Percentiles rank a stretch among this genome's conserved stretches.
Conservation (phyloP, 2,888 invertebrate species). For the Luperina testacea region DNA sequence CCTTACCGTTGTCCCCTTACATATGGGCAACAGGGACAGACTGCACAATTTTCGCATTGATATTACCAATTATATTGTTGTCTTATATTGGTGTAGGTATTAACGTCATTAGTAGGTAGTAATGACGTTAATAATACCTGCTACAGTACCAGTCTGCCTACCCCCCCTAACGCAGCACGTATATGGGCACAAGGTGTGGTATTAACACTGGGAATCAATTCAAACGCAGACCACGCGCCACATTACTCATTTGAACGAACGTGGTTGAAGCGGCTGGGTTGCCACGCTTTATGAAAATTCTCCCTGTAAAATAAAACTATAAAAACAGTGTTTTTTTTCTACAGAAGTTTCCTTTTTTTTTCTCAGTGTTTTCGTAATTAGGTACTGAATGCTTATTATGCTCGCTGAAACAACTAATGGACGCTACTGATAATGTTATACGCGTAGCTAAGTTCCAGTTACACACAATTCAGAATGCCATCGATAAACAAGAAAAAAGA, state of each 20-base stretch:
- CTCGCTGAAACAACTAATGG: not conserved
- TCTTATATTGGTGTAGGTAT: no score
- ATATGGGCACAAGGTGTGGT: constrained; percentile 59
- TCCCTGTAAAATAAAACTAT: not conserved
- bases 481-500: not conserved
- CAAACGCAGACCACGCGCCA: constrained; percentile 75
- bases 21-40: no score
- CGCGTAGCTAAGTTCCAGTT: not conserved
- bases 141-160: constrained; percentile 24
- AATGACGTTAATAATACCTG: not conserved
- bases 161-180: constrained; percentile 19
- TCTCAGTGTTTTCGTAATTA: not conserved
- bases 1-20: no score
- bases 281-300: constrained; percentile 12
- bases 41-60: not conserved
- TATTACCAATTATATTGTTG: not conserved
- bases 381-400: no score
- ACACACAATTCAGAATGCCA: not conserved
- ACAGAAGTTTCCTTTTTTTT: not conserved
- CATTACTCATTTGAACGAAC: constrained; percentile 79
- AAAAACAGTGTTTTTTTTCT: not conserved
- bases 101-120: no score
- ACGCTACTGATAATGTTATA: not conserved
- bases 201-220: constrained; percentile 67
- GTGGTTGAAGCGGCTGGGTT: constrained; percentile 69